phyloP scores from a whole-genome alignment of 2,888 invertebrate genomes.

The Coelogynopora nodosa region DNA sequence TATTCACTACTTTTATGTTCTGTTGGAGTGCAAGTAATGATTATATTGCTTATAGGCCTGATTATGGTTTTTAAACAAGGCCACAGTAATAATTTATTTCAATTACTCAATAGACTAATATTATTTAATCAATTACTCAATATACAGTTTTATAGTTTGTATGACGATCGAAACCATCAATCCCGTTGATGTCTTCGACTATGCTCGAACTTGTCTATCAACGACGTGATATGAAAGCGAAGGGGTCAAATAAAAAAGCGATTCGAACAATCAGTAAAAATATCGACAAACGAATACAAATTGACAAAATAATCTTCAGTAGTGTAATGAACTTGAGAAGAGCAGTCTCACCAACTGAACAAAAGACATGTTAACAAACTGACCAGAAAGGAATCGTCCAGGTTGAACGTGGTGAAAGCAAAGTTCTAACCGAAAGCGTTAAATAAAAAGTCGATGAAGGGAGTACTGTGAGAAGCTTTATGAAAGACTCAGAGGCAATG shows the following conservation, averaged over 20 bases:
- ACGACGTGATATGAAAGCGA: not conserved
- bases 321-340: not conserved
- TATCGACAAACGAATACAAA: conserved; percentile 9
- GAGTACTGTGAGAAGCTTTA: conserved; percentile 29
- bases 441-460: conserved; percentile 19
- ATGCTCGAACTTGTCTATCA: not conserved
- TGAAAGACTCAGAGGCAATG: not conserved
- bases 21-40: too few relatives aligned
- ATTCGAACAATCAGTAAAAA: conserved; percentile 11
- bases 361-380: conserved; percentile 23
- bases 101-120: too few relatives aligned
- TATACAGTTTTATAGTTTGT: too few relatives aligned
- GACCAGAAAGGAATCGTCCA: conserved; percentile 3
- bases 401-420: conserved; percentile 15
- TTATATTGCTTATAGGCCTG: too few relatives aligned
- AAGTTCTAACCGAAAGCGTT: conserved; percentile 9
- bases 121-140: too few relatives aligned
- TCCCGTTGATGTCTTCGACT: not conserved
- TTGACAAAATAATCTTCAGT: conserved; percentile 5
- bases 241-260: not conserved
- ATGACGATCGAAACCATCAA: not conserved
- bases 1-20: too few relatives aligned
- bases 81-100: too few relatives aligned
- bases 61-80: too few relatives aligned
- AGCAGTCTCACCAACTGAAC: not conserved